Evolutionary conservation across 2,888 invertebrate genomes (phyloP).

Genomic region (Ormyrus rosae): DNA sequence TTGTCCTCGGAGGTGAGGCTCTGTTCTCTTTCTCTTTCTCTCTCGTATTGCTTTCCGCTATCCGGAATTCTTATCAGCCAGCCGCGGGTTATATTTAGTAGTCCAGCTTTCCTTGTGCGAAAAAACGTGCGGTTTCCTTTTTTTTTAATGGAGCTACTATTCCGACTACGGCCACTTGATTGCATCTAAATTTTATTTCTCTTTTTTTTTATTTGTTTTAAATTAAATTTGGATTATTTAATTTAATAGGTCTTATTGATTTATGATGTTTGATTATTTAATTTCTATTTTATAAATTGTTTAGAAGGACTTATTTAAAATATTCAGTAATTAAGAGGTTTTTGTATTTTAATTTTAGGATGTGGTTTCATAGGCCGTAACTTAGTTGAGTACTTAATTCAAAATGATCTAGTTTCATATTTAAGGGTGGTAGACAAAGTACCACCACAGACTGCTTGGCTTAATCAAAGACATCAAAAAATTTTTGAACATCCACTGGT

Average conservation of each 20-base stretch:
- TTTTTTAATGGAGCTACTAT: background rate
- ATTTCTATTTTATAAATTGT: too few species aligned
- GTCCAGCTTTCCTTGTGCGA: too few species aligned
- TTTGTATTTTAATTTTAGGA: constrained; percentile 78
- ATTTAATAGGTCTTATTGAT: too few species aligned
- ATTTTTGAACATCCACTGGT: constrained; percentile 86
- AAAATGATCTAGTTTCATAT: constrained; percentile 85
- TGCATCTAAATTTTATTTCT: too few species aligned
- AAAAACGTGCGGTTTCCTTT: background rate
- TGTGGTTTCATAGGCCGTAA: constrained; percentile 96
- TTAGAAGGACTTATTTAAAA: too few species aligned
- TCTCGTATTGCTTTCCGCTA: background rate
- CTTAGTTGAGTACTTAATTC: constrained; percentile 87
- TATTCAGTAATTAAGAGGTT: too few species aligned
- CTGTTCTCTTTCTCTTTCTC: background rate
- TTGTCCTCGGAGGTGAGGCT: constrained; percentile 71
- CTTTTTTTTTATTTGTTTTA: too few species aligned
- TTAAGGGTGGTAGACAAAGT: constrained; percentile 94
- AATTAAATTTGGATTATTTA: too few species aligned
- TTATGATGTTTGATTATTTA: too few species aligned
- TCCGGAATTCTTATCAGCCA: constrained; percentile 40
- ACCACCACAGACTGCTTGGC: constrained; percentile 94
- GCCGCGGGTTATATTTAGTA: constrained; percentile 27
- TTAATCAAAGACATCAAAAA: constrained; percentile 85
- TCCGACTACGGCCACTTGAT: too few species aligned